These are phyloP conservation scores for Neodiprion virginianus DNA, from an alignment of 1,140 invertebrate species.

Conservation along the genomic window DNA sequence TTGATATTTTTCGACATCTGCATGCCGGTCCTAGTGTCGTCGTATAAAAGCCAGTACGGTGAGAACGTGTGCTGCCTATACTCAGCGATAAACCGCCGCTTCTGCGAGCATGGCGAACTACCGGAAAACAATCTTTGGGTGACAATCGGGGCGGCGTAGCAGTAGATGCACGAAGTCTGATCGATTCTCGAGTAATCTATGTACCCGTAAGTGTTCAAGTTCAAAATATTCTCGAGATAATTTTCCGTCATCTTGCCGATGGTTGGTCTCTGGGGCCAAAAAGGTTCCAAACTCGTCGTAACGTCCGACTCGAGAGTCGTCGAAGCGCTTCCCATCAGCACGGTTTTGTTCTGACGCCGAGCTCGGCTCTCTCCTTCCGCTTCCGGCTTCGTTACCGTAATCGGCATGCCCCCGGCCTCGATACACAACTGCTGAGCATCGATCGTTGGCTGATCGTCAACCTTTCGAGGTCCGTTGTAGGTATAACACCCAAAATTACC, in stretches of 20 bases:
- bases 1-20: background rate
- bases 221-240: slow-evolving; percentile 43
- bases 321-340: too few relatives aligned
- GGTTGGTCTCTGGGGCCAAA: background rate
- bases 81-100: slow-evolving; percentile 35
- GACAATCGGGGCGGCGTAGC: slow-evolving; percentile 43
- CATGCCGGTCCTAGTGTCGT: slow-evolving; percentile 21
- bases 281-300: background rate
- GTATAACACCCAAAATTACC: too few relatives aligned
- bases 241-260: slow-evolving; percentile 11
- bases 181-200: slow-evolving; percentile 44
- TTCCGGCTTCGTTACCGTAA: too few relatives aligned
- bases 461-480: too few relatives aligned
- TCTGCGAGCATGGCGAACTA: slow-evolving; percentile 27
- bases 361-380: too few relatives aligned
- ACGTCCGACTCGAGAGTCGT: too few relatives aligned
- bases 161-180: slow-evolving; percentile 49
- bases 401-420: too few relatives aligned
- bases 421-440: too few relatives aligned
- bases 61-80: slow-evolving; percentile 39
- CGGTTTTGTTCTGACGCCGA: too few relatives aligned
- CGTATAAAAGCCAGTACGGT: slow-evolving; percentile 42
- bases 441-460: too few relatives aligned
- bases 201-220: slow-evolving; percentile 33
- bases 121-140: slow-evolving; percentile 23